Conservation (phyloP, 2,113 vertebrate genomes). For the Bujurquina vittata region DNA sequence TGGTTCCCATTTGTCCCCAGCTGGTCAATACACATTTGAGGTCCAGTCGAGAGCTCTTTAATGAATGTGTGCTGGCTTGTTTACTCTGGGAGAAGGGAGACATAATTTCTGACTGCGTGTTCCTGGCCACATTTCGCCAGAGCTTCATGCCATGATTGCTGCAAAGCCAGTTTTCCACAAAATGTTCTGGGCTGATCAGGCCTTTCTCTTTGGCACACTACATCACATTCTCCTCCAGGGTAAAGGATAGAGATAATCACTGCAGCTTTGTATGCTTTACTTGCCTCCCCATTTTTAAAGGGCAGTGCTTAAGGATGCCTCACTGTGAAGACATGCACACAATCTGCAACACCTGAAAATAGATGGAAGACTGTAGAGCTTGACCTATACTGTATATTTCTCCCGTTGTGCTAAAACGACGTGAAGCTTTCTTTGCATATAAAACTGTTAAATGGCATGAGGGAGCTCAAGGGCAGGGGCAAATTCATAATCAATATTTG, state of each 20-base stretch:
- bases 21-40: slow-evolving; percentile 76
- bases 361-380: slow-evolving; percentile 5
- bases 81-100: slow-evolving; percentile 67
- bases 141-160: slow-evolving; percentile 58
- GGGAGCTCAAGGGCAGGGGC: slow-evolving; percentile 68
- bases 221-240: slow-evolving; percentile 27
- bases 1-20: slow-evolving; percentile 73
- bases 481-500: slow-evolving; percentile 75
- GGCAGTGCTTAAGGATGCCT: slow-evolving; percentile 45
- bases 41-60: slow-evolving; percentile 66
- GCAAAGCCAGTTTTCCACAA: slow-evolving; percentile 53
- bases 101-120: slow-evolving; percentile 64
- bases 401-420: slow-evolving; percentile 37
- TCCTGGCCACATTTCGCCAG: slow-evolving; percentile 56
- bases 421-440: slow-evolving; percentile 38
- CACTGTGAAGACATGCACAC: slow-evolving; percentile 26
- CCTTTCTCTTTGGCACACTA: slow-evolving; percentile 50
- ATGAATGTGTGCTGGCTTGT: slow-evolving; percentile 75
- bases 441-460: slow-evolving; percentile 53
- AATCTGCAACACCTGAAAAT: slow-evolving; percentile 30
- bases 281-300: slow-evolving; percentile 34
- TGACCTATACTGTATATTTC: slow-evolving; percentile 38
- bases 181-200: slow-evolving; percentile 55
- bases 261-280: slow-evolving; percentile 55
- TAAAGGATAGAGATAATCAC: slow-evolving; percentile 50